Evolutionary conservation across 2,797 vertebrate genomes (phyloP).

Genomic region (Vultur gryphus): DNA sequence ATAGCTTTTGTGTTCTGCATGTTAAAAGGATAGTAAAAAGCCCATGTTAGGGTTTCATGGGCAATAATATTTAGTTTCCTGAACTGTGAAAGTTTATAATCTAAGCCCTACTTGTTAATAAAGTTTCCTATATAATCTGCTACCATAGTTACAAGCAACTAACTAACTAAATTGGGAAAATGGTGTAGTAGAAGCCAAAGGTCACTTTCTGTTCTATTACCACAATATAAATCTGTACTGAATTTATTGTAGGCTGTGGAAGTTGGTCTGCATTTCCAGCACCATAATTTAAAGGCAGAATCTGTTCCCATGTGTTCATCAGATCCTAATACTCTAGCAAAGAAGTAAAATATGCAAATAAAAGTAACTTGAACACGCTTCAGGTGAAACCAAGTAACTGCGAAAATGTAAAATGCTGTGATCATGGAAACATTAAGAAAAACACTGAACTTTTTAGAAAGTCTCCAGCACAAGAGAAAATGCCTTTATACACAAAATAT

Average conservation of each 20-base stretch:
- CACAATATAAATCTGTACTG: neutral
- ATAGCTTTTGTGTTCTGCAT: neutral
- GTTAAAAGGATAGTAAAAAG: neutral
- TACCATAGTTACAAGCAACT: neutral
- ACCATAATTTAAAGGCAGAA: neutral
- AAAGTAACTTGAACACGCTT: neutral
- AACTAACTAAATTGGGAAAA: neutral
- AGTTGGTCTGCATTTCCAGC: neutral
- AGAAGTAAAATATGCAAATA: neutral
- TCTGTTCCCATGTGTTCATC: neutral
- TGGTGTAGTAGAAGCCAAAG: neutral
- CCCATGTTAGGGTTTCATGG: neutral
- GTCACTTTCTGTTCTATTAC: neutral
- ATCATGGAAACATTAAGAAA: neutral
- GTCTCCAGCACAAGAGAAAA: neutral
- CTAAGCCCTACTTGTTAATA: neutral
- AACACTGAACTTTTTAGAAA: neutral
- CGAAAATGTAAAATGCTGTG: neutral
- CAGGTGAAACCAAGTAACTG: neutral
- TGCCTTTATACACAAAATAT: neutral
- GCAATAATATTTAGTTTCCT: neutral
- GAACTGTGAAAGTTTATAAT: neutral
- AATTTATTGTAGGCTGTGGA: neutral
- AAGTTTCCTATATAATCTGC: neutral
- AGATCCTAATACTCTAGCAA: neutral